Base-by-base conservation (phyloP, 2,797 vertebrate species). In the Pseudomugil tenellus region DNA sequence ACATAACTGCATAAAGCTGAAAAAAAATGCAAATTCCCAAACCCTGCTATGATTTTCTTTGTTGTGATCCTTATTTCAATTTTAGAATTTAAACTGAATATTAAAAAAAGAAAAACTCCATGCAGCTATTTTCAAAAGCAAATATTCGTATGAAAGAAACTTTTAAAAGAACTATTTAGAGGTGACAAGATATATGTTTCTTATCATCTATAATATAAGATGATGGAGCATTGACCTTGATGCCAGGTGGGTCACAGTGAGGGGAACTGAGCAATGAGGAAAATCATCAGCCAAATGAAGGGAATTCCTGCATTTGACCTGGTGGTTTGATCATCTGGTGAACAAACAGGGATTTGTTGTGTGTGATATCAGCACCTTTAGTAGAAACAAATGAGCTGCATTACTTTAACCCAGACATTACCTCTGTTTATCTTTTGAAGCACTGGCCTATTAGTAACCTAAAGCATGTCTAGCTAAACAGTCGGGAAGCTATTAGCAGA, bases 391-490 rank as follows among this genome's bases (percentile, higher is more conserved):
- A 74, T 58, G 62, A 62, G 65, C 35, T 69, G 59, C 25, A 52
- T 70, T 69, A 51, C 68, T 81, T 86, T 83, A 84, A 87, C 85
- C 83, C 56, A 51, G 43, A 78, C 80, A 56, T 84, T 69, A 85
- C 76, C 53, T 80, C 67, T 14, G 65, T 84, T 87, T 74, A 76
- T 77, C 67, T 83, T 76, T 77, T 41, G 41, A 61, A 53, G 49
- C 58, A 62, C 58, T 48, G 63, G 64, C 51, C 54, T 48, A 77
- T 76, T 64, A 73, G 72, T 76, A 78, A 77, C 58, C 60, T 77
- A 57, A 63, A 84, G 67, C 52, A 67, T 0, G 19, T 28, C 26
- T 16, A 59, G 58, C 61, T 57, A 71, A 87, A 75, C 34, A 13
- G 63, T 39, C 29, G 23, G 62, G 61, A 70, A 58, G 74, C 72